These are phyloP conservation scores for Conger conger DNA, from an alignment of 2,113 vertebrate species.

Conservation along the genomic window DNA sequence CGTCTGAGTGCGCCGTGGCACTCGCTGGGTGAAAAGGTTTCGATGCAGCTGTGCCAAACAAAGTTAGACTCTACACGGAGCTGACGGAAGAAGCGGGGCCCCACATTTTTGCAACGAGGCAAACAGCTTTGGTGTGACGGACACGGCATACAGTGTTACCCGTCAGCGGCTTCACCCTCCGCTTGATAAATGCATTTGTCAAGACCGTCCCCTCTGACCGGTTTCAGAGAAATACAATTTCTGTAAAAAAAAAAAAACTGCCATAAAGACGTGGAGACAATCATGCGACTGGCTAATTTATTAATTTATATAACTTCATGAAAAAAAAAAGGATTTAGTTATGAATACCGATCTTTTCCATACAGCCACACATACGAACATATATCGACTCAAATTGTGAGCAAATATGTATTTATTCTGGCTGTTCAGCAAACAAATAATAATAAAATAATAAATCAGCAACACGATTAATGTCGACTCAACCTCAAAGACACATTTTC, in stretches of 20 bases:
- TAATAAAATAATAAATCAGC: not conserved
- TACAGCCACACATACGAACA: too few relatives aligned
- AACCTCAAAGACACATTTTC: not conserved
- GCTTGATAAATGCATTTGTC: not conserved
- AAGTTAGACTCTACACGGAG: not conserved
- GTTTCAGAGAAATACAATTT: not conserved
- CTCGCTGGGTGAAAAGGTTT: not conserved
- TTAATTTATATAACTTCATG: not conserved
- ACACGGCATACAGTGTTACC: not conserved
- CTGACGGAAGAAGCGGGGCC: not conserved
- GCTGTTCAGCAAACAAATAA: not conserved
- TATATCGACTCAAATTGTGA: not conserved
- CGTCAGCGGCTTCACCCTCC: not conserved
- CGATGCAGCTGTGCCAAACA: conserved; percentile 9
- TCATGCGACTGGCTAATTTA: not conserved
- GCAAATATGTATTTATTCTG: not conserved
- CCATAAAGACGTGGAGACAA: not conserved
- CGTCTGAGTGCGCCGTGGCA: not conserved
- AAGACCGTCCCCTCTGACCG: not conserved
- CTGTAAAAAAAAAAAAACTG: not conserved
- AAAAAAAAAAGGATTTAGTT: too few relatives aligned
- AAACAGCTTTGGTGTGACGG: not conserved
- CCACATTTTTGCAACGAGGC: not conserved
- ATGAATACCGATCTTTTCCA: too few relatives aligned
- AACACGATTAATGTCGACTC: not conserved